phyloP scores from a whole-genome alignment of 2,113 vertebrate genomes.

The Myiopsitta monachus region DNA sequence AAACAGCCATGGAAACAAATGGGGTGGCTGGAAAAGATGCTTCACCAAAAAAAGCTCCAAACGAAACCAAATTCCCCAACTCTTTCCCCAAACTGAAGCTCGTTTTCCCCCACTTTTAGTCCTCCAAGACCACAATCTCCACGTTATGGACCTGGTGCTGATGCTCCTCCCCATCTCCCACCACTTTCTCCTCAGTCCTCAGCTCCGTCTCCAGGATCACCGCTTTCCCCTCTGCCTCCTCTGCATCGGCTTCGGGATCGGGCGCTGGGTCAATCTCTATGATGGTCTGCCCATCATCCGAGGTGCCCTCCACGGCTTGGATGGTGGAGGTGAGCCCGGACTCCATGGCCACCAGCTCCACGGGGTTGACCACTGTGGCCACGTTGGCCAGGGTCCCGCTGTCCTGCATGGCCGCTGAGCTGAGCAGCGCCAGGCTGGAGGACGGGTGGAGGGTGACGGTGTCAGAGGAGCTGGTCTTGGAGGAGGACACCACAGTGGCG shows the following conservation, averaged over 20 bases:
- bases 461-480: slow-evolving; percentile 79
- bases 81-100: neutral
- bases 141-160: slow-evolving; percentile 85
- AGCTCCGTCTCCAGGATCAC: slow-evolving; percentile 83
- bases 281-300: slow-evolving; percentile 80
- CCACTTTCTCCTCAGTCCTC: slow-evolving; percentile 83
- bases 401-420: slow-evolving; percentile 84
- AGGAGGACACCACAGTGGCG: slow-evolving; percentile 81
- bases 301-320: slow-evolving; percentile 80
- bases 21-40: slow-evolving; percentile 68
- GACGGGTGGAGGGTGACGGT: slow-evolving; percentile 88
- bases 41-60: slow-evolving; percentile 62
- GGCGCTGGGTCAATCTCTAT: slow-evolving; percentile 89
- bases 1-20: slow-evolving; percentile 65
- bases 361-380: slow-evolving; percentile 81
- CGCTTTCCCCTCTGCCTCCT: slow-evolving; percentile 74
- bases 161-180: slow-evolving; percentile 79
- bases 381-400: slow-evolving; percentile 78
- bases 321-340: slow-evolving; percentile 78
- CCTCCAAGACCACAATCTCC: slow-evolving; percentile 86
- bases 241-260: slow-evolving; percentile 76
- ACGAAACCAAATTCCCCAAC: slow-evolving; percentile 42
- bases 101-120: slow-evolving; percentile 63
- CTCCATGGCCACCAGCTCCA: slow-evolving; percentile 90
- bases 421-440: slow-evolving; percentile 87